Conservation (phyloP, 2,888 invertebrate species). For the Actias luna region DNA sequence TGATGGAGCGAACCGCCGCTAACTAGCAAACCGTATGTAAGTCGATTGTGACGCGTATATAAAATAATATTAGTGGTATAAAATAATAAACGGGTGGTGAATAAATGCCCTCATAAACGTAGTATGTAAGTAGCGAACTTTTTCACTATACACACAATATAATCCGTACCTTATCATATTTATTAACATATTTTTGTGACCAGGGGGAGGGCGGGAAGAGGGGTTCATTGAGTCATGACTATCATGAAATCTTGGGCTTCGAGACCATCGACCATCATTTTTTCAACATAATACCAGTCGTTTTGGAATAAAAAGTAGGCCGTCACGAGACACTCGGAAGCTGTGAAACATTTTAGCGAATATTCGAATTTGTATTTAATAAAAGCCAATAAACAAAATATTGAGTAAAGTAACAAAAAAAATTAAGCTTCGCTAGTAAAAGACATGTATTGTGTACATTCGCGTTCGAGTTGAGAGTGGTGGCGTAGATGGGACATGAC, state of each 20-base stretch:
- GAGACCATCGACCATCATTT: neutral
- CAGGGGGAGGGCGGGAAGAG: too few relatives aligned
- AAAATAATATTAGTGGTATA: constrained; percentile 20
- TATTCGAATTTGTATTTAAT: too few relatives aligned
- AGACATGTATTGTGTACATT: too few relatives aligned
- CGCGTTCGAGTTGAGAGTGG: too few relatives aligned
- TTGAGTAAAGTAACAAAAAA: too few relatives aligned
- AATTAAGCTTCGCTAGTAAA: too few relatives aligned
- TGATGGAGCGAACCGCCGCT: constrained; percentile 35
- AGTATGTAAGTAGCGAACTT: constrained; percentile 39
- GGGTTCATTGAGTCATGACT: neutral
- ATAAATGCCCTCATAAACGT: constrained; percentile 46
- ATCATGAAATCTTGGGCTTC: neutral
- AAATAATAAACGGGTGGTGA: constrained; percentile 17
- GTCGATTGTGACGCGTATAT: constrained; percentile 5
- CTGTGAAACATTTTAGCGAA: too few relatives aligned
- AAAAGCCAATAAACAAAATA: too few relatives aligned
- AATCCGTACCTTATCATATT: neutral
- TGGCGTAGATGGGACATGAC: too few relatives aligned
- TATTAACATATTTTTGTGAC: neutral
- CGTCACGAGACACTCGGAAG: too few relatives aligned
- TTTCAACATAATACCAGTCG: neutral
- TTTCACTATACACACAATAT: constrained; percentile 16
- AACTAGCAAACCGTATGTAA: constrained; percentile 24
- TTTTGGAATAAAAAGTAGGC: too few relatives aligned